Conservation (phyloP, 1,140 invertebrate species). For the Brachionus rubens region DNA sequence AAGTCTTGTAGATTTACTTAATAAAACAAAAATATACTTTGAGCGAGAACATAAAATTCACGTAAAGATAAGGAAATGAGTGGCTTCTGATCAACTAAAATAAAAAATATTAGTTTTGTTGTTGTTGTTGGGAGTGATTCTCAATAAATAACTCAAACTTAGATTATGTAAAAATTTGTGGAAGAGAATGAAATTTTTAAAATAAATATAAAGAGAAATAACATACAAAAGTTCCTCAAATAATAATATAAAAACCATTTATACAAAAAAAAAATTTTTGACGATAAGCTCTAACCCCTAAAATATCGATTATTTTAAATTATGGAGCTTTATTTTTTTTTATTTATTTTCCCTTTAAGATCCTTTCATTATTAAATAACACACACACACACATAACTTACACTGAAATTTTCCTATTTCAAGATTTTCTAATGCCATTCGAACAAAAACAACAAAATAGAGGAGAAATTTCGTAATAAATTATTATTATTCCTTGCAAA, state of each 20-base stretch:
- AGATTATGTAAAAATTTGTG: not conserved
- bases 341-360: conserved; percentile 36
- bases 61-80: no score
- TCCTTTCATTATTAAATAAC: conserved; percentile 41
- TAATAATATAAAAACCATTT: conserved; percentile 22
- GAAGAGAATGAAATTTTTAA: not conserved
- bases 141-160: not conserved
- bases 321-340: conserved; percentile 31
- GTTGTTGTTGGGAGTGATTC: not conserved
- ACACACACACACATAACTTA: not conserved
- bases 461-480: conserved; percentile 27
- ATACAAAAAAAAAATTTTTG: conserved; percentile 11
- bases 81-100: no score
- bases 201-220: not conserved
- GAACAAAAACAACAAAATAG: not conserved
- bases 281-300: conserved; percentile 30
- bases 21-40: no score
- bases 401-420: conserved; percentile 8
- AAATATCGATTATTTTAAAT: conserved; percentile 44
- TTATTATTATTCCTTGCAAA: conserved; percentile 34
- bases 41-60: no score
- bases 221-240: conserved; percentile 6
- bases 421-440: conserved; percentile 37
- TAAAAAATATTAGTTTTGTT: no score
- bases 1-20: no score